Percentiles rank a stretch among this genome's conserved stretches.
Conservation (phyloP, 1,140 invertebrate species). For the Lepidotrigona ventralis region DNA sequence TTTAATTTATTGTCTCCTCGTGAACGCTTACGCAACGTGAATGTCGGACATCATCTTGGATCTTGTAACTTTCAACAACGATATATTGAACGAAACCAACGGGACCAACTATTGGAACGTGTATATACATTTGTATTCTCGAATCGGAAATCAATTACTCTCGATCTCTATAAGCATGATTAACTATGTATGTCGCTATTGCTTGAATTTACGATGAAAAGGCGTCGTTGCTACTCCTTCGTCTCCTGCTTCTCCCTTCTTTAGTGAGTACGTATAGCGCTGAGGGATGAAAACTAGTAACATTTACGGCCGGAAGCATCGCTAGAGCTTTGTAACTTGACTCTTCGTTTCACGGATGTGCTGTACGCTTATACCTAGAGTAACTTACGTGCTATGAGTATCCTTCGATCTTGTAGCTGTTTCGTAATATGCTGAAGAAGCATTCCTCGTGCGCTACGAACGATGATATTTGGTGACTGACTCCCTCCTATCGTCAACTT, state of each 20-base stretch:
- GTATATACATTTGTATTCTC: background rate
- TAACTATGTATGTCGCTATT: slow-evolving; percentile 46
- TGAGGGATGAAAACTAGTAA: slow-evolving; percentile 52
- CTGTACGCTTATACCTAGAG: slow-evolving; percentile 67
- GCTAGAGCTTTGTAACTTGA: slow-evolving; percentile 56
- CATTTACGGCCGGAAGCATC: slow-evolving; percentile 64
- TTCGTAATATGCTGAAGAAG: slow-evolving; percentile 48
- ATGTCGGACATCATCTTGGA: background rate
- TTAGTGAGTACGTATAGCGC: slow-evolving; percentile 30
- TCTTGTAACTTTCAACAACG: background rate
- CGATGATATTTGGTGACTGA: slow-evolving; percentile 22
- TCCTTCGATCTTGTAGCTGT: slow-evolving; percentile 42
- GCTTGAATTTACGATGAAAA: slow-evolving; percentile 39
- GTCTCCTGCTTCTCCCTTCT: background rate
- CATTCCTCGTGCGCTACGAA: slow-evolving; percentile 38
- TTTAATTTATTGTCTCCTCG: background rate
- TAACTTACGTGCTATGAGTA: slow-evolving; percentile 62
- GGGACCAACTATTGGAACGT: background rate
- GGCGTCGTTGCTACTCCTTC: slow-evolving; percentile 5
- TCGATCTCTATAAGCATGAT: slow-evolving; percentile 16
- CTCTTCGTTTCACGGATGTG: slow-evolving; percentile 66
- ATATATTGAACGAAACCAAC: background rate
- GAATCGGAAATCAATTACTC: slow-evolving; percentile 10
- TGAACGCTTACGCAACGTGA: slow-evolving; percentile 21
- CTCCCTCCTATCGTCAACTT: background rate